Percentiles rank a stretch among this genome's conserved stretches.
Conservation (phyloP, 2,113 vertebrate genomes). For the Petroica traversi region DNA sequence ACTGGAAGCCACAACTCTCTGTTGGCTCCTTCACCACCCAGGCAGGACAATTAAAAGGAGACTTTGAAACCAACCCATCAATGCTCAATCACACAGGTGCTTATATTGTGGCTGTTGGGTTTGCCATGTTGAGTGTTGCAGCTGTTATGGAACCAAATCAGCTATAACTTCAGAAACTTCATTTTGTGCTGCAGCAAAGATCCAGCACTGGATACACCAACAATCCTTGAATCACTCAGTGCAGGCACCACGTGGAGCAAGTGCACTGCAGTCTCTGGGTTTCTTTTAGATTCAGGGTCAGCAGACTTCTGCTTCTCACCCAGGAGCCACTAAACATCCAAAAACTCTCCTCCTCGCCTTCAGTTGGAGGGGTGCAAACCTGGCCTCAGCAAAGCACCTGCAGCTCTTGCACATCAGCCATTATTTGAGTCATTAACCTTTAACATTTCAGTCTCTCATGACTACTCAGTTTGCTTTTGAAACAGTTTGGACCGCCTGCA, state of each 20-base stretch:
- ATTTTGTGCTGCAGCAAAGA: not conserved
- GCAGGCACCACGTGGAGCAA: fast-evolving
- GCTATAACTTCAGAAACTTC: not conserved
- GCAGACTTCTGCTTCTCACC: not conserved
- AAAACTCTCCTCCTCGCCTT: not conserved
- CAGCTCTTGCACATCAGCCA: fast-evolving
- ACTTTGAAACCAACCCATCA: not conserved
- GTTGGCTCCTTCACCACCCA: not conserved
- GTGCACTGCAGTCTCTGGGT: not conserved
- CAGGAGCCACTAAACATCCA: not conserved
- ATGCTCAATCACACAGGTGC: not conserved
- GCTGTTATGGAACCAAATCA: not conserved
- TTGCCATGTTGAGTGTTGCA: not conserved
- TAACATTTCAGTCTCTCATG: not conserved
- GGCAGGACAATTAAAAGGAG: not conserved
- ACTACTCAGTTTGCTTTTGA: not conserved
- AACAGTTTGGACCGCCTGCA: not conserved
- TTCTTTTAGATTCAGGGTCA: not conserved
- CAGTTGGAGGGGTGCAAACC: fast-evolving
- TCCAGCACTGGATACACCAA: not conserved
- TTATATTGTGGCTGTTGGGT: not conserved
- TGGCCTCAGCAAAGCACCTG: not conserved
- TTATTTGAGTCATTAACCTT: not conserved
- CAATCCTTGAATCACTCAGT: not conserved
- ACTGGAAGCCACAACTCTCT: not conserved